Base-by-base conservation (phyloP, 1,140 invertebrate genomes). In the Pectinophora gossypiella region DNA sequence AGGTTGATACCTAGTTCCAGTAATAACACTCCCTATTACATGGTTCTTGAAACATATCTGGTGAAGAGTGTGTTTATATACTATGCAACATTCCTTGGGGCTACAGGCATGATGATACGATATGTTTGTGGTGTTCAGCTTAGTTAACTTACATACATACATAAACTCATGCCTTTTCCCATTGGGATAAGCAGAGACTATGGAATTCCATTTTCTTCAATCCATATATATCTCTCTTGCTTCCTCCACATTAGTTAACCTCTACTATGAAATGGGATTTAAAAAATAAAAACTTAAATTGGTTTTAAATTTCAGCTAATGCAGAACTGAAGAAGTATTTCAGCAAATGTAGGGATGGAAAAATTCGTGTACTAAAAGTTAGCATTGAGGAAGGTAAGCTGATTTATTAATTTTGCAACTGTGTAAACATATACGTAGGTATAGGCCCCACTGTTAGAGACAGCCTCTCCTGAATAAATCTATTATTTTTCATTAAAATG, bases 331-430 rank as follows among this genome's bases (percentile, higher is more conserved):
- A 92, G 62, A 94, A 93, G 74, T 93, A 95, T 74, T 96, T 97
- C 61, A 92, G 92, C 0, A 95, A 95, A 87, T 95, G 94, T 56
- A 91, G 93, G 57, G 93, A 94, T 83, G 94, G 94, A 19, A 94
- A 94, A 83, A 90, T 95, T 48, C 89, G 96, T 55, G 86, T 94
- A 15, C 80, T 97, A 48, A 96, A 96, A 90, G 90, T 97, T 55
- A 93, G 93, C 12, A 97, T 97, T 58, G 92, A 95, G 88, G 94
- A 96, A 88, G 95, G 95, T 96, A 88, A 90, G n/a, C n/a, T n/a
- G n/a, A n/a, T n/a, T n/a, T n/a, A n/a, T n/a, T n/a, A n/a, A n/a
- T n/a, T n/a, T n/a, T n/a, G n/a, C n/a, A n/a, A n/a, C n/a, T n/a
- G n/a, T n/a, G n/a, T n/a, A n/a, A n/a, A n/a, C n/a, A n/a, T n/a